phyloP scores from a whole-genome alignment of 2,888 invertebrate genomes.

The Lymantria monacha region DNA sequence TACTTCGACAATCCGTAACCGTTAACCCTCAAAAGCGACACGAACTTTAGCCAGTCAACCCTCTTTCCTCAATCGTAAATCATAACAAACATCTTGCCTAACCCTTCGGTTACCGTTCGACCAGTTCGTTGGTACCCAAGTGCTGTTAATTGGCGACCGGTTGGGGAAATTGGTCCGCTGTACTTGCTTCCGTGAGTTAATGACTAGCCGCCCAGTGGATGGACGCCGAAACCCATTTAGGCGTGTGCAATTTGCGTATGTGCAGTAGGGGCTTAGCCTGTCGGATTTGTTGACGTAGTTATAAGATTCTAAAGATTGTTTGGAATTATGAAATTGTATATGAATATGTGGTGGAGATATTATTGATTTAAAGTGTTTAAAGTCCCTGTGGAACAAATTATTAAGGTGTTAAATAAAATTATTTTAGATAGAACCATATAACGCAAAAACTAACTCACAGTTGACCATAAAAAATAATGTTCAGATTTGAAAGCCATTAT shows the following conservation, averaged over 20 bases:
- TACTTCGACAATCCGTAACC: constrained; percentile 21
- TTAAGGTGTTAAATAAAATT: too few relatives aligned
- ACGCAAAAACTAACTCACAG: too few relatives aligned
- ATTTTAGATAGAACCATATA: too few relatives aligned
- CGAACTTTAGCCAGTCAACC: constrained; percentile 25
- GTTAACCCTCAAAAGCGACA: constrained; percentile 38
- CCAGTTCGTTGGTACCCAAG: constrained; percentile 57
- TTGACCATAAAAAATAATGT: too few relatives aligned
- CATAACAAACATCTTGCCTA: constrained; percentile 77
- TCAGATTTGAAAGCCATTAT: too few relatives aligned
- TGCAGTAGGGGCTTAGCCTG: constrained; percentile 62
- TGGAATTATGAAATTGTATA: constrained; percentile 2
- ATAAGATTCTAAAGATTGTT: constrained; percentile 29
- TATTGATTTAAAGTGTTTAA: neutral
- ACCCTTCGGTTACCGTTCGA: constrained; percentile 65
- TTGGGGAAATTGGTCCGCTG: constrained; percentile 78
- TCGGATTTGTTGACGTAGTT: constrained; percentile 55
- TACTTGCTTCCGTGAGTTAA: constrained; percentile 79
- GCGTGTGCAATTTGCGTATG: constrained; percentile 75
- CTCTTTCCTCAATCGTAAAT: constrained; percentile 63
- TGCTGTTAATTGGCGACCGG: constrained; percentile 77
- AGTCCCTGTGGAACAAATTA: too few relatives aligned
- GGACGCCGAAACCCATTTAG: constrained; percentile 78
- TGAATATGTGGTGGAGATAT: neutral
- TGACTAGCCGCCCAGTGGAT: constrained; percentile 76